Conservation (phyloP, 2,888 invertebrate genomes). For the Clepsis dumicolana region DNA sequence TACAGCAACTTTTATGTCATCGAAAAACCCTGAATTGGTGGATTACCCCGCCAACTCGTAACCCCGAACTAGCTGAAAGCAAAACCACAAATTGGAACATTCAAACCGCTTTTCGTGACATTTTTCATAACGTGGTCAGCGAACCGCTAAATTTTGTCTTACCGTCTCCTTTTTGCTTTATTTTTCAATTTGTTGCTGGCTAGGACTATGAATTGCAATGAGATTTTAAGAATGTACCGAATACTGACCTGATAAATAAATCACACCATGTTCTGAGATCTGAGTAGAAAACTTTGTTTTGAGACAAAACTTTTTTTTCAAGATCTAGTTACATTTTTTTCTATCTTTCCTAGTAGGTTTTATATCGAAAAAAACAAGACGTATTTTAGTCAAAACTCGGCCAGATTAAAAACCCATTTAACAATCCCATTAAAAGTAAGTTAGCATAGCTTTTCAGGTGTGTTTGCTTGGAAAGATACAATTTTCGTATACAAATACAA, state of each 20-base stretch:
- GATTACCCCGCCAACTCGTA: slow-evolving; percentile 15
- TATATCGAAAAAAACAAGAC: too few species aligned
- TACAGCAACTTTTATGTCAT: background rate
- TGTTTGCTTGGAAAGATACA: slow-evolving; percentile 18
- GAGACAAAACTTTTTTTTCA: too few species aligned
- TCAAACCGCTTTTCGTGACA: slow-evolving; percentile 46
- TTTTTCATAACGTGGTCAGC: slow-evolving; percentile 45
- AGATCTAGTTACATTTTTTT: too few species aligned
- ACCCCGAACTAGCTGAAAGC: slow-evolving; percentile 41
- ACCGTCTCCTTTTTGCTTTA: slow-evolving; percentile 14
- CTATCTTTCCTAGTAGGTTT: too few species aligned
- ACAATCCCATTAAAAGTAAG: slow-evolving; percentile 29
- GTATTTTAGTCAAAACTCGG: background rate
- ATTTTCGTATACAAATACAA: slow-evolving; percentile 29
- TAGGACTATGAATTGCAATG: slow-evolving; percentile 1
- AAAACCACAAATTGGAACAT: slow-evolving; percentile 49
- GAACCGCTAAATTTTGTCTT: slow-evolving; percentile 28
- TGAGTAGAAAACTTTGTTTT: background rate
- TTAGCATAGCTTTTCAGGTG: slow-evolving; percentile 7
- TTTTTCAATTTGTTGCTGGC: slow-evolving; percentile 6
- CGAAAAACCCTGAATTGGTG: slow-evolving; percentile 12
- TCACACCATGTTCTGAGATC: background rate
- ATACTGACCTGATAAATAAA: background rate
- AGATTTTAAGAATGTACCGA: slow-evolving; percentile 15
- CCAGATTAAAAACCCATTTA: slow-evolving; percentile 13